These are phyloP conservation scores for Eriocheir sinensis DNA, from an alignment of 1,140 invertebrate species.

Conservation along the genomic window DNA sequence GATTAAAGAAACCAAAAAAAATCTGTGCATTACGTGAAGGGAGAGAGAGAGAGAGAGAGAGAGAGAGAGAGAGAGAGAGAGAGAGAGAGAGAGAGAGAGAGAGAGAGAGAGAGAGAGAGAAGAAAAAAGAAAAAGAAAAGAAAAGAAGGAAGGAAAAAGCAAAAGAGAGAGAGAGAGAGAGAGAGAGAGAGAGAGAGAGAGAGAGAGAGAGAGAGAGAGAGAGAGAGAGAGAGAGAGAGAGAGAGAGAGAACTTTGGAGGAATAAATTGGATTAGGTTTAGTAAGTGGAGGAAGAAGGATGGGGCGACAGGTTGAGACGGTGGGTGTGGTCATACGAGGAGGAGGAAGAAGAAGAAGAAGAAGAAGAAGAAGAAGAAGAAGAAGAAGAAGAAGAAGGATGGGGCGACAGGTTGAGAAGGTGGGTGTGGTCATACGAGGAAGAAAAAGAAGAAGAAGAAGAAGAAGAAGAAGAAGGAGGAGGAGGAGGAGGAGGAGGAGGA, in stretches of 20 bases:
- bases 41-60: not conserved
- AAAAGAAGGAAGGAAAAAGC: not conserved
- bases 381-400: not conserved
- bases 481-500: not conserved
- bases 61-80: not conserved
- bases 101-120: not conserved
- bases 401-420: not conserved
- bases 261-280: no score
- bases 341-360: not conserved
- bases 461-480: not conserved
- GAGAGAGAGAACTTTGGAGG: not conserved
- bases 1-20: no score
- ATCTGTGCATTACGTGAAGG: not conserved
- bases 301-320: not conserved
- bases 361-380: not conserved
- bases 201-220: not conserved
- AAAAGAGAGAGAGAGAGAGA: not conserved
- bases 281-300: not conserved
- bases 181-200: not conserved
- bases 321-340: not conserved
- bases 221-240: not conserved
- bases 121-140: not conserved
- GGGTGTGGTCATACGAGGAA: not conserved
- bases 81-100: conserved; percentile 35
- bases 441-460: not conserved